Percentiles rank a stretch among this genome's conserved stretches.
Evolutionary conservation across 2,888 invertebrate genomes (phyloP).

Genomic region (Palloptera scutellata): DNA sequence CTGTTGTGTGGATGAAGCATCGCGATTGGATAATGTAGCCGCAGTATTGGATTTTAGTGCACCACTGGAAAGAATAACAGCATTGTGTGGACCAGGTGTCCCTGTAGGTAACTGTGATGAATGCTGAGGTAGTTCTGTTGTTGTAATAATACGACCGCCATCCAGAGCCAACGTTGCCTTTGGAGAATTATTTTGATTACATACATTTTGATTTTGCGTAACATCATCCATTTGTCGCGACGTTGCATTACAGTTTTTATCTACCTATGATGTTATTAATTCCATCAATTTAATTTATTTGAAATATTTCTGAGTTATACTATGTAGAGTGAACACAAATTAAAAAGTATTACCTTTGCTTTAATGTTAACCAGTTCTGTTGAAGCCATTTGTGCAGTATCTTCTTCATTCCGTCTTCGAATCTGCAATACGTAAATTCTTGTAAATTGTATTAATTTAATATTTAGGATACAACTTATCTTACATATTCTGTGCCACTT

Average conservation of each 20-base stretch:
- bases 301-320: constrained; percentile 12
- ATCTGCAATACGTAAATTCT: constrained; percentile 62
- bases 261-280: constrained; percentile 58
- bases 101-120: constrained; percentile 25
- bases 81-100: constrained; percentile 38
- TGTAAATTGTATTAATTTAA: no score
- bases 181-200: constrained; percentile 52
- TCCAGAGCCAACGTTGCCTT: constrained; percentile 33
- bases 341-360: constrained; percentile 63
- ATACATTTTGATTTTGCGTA: constrained; percentile 48
- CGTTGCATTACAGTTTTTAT: constrained; percentile 77
- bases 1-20: constrained; percentile 31
- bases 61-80: constrained; percentile 41
- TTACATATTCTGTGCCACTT: constrained; percentile 64
- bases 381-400: constrained; percentile 69
- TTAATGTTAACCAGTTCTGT: constrained; percentile 70
- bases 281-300: constrained; percentile 8
- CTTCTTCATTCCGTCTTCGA: constrained; percentile 72
- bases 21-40: constrained; percentile 35
- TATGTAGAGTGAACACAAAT: no score
- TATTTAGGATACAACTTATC: constrained; percentile 22
- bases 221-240: constrained; percentile 55
- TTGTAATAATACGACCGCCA: constrained; percentile 2
- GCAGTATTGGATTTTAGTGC: constrained; percentile 46
- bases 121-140: constrained; percentile 37